phyloP scores from a whole-genome alignment of 2,888 invertebrate genomes.

The Gonocerus acuteangulatus region DNA sequence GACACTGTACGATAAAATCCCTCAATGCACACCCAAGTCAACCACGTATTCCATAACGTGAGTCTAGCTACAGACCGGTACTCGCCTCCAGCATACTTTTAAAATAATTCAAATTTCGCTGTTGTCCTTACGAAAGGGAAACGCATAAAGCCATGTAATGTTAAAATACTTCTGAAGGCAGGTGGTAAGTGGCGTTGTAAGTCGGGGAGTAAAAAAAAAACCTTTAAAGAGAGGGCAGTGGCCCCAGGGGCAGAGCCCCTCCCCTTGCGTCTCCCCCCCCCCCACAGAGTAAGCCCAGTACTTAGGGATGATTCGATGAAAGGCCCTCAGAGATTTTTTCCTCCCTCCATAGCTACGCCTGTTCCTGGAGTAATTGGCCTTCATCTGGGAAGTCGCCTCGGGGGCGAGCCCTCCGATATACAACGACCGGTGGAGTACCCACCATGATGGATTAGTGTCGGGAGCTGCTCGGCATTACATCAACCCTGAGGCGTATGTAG shows the following conservation, averaged over 20 bases:
- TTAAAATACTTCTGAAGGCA: slow-evolving; percentile 19
- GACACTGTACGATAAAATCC: too few relatives aligned
- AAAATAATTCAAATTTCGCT: too few relatives aligned
- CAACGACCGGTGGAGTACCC: too few relatives aligned
- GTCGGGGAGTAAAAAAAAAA: slow-evolving; percentile 10
- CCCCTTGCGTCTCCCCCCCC: too few relatives aligned
- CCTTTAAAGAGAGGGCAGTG: slow-evolving; percentile 15
- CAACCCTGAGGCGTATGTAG: too few relatives aligned
- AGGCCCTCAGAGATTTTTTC: slow-evolving; percentile 17
- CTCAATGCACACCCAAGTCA: too few relatives aligned
- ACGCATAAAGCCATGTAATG: neutral
- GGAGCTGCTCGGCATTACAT: too few relatives aligned
- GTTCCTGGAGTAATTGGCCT: slow-evolving; percentile 10
- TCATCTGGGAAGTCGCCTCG: slow-evolving; percentile 2
- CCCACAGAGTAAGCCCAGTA: slow-evolving; percentile 18
- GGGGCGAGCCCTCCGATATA: too few relatives aligned
- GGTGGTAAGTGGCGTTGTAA: slow-evolving; percentile 16
- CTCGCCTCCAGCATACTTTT: too few relatives aligned
- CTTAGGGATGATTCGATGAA: slow-evolving; percentile 25
- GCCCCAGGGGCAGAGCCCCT: neutral
- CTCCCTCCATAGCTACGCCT: neutral
- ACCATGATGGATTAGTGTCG: too few relatives aligned
- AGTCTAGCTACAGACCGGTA: too few relatives aligned
- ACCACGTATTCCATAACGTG: too few relatives aligned
- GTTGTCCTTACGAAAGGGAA: neutral